Evolutionary conservation across 2,113 vertebrate species (phyloP), one percentile per base, ranked within the genome.

Genomic region (Perccottus glenii): DNA sequence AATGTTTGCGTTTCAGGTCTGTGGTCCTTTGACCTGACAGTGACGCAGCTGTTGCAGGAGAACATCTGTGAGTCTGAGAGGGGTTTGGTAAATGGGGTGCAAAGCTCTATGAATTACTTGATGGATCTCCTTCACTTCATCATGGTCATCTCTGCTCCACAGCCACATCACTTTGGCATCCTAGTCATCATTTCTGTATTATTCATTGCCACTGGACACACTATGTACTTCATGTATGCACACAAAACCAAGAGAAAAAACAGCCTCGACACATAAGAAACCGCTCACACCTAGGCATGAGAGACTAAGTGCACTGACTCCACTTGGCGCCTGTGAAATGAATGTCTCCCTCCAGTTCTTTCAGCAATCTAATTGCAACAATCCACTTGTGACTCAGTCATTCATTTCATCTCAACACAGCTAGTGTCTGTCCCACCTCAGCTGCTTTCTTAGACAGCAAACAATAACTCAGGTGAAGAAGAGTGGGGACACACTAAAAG

Each of bases 91-190:
- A 94, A 93, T 0, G 84, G 92, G 2, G 84, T 94, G 52, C 93
- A 94, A 83, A 93, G 93, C 81, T 94, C 94, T 7, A 91, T 95
- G 91, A 93, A 94, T 70, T 93, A 93, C 80, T 86, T 94, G 75
- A 93, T 92, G 92, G 92, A 93, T 64, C 83, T 94, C 44, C 88
- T 92, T 51, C 92, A 89, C 88, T 94, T 93, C 63, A 75, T 92
- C 40, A 91, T 89, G 57, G 86, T 94, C 73, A 90, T 93, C 73
- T 85, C 92, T 3, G 90, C 88, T 53, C 87, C 88, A 3, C 83
- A 92, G 81, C 91, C 73, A 0, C 91, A 93, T 62, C 89, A 91
- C 83, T 92, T 90, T 62, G 89, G 91, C 60, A 67, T 91, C 71
- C 78, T 93, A 16, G 87, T 90, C 58, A 91, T 91, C 56, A 88